Evolutionary conservation across 2,888 invertebrate species (phyloP), one percentile per base, ranked within the genome.

Genomic region (Lingula anatina): DNA sequence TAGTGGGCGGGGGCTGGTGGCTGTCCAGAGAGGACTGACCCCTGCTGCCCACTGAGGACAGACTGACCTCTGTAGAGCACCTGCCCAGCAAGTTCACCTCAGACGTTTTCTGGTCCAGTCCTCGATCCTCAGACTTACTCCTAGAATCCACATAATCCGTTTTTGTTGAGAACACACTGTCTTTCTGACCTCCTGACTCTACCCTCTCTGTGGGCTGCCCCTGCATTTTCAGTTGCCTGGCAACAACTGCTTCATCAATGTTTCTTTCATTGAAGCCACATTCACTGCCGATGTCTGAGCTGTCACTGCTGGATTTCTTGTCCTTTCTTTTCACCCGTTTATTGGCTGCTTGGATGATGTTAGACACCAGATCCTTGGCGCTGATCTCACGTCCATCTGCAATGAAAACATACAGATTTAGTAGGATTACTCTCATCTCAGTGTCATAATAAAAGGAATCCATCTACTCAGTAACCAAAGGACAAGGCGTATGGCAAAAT

Each of bases 291-390:
- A 50, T 39, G 18, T 59, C 55, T 26, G 47, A 48, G 18, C 15
- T 15, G 15, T 12, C 31, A 12, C 9, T 15, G 9, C 31, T 15
- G 9, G 9, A 12, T 1, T 54, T 57, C 20, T 59, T 62, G 46
- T 60, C 57, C 35, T 59, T 64, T 26, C 52, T 86, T 85, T 69
- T 59, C 25, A 70, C 56, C 80, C 88, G 89, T 66, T 86, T 83
- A 78, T 88, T 88, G 46, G 89, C 89, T 55, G 89, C 89, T 57
- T 86, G 86, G 73, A 89, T 87, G 68, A 89, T 88, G 28, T 88
- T 87, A 31, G 86, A 86, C 57, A 84, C 81, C 60, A 84, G 81
- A 62, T 83, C 83, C 70, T 83, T 83, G 56, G 82, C 81, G 59
- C 81, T 80, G 52, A 81, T 9, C 43, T n/a, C n/a, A n/a, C n/a